Conservation (phyloP, 2,797 vertebrate genomes). For the Alca torda region DNA sequence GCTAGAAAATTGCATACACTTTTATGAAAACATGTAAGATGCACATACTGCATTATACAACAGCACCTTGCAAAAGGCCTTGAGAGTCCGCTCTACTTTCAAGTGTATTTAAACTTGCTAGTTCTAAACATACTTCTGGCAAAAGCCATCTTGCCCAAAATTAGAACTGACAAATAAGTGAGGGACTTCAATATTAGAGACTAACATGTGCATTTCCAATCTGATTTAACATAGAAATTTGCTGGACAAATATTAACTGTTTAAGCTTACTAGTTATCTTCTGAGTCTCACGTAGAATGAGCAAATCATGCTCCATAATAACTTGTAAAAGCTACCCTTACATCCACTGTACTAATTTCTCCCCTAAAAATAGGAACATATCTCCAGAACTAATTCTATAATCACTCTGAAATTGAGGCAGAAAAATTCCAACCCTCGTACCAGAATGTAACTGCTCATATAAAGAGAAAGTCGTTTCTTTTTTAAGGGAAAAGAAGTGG, state of each 20-base stretch:
- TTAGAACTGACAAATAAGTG: not conserved
- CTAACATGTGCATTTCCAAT: not conserved
- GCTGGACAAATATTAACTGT: not conserved
- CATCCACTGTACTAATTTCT: not conserved
- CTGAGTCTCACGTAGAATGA: not conserved
- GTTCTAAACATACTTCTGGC: not conserved
- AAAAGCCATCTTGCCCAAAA: not conserved
- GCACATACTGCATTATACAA: not conserved
- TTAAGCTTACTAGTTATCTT: not conserved
- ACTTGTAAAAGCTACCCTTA: not conserved
- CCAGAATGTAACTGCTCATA: not conserved
- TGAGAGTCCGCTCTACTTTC: not conserved
- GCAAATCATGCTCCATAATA: not conserved
- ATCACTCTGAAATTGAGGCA: not conserved
- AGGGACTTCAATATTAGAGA: not conserved
- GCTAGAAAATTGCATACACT: not conserved
- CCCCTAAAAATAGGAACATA: not conserved
- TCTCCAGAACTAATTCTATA: not conserved
- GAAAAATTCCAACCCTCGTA: not conserved
- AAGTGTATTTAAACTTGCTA: not conserved
- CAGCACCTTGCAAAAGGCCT: not conserved
- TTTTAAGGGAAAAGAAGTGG: not conserved
- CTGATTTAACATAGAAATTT: not conserved
- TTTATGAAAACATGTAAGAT: not conserved
- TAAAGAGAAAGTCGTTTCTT: not conserved